Evolutionary conservation across 2,888 invertebrate species (phyloP), one percentile per base, ranked within the genome.

Genomic region (Aspidiotus rigidus): DNA sequence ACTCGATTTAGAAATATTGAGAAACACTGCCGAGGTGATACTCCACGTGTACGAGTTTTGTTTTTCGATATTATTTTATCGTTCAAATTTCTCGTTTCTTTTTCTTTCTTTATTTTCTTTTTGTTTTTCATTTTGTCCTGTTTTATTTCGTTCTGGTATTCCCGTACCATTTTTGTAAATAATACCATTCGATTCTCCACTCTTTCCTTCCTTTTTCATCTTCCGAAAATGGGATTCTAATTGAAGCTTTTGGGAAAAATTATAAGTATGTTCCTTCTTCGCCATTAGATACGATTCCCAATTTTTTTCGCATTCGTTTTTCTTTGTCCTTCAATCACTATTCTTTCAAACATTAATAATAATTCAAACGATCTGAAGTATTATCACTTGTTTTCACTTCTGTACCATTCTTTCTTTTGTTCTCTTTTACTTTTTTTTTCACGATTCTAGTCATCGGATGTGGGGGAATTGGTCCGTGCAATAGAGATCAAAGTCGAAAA

Each of bases 141-240:
- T 28, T 28, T 28, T 28, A n/a, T 56, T 56, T 49, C 49, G 49
- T 54, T 54, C 55, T 64, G 41, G 55, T 64, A 64, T 64, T 64
- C 64, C 64, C 55, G 64, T 64, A 64, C 53, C 28, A 28, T 28
- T 28, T 41, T 64, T 64, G 64, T 64, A 64, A 64, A 64, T 64
- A 64, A 28, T 41, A 55, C 40, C n/a, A 28, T 64, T 64, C 55
- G 28, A 28, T 28, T 28, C 28, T 63, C 54, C 15, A 39, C 41
- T 54, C 9, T 64, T 64, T 64, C 40, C 55, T 64, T 57, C 57
- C 16, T 57, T 57, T 57, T 15, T 64, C 55, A 11, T 53, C n/a
- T 53, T 53, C n/a, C 13, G n/a, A n/a, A 53, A 53, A 53, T 53
- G n/a, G 13, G 53, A 53, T 53, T 53, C n/a, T 53, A 53, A 28